Evolutionary conservation across 1,140 invertebrate species (phyloP).

Genomic region (Drosophila ogumai): DNA sequence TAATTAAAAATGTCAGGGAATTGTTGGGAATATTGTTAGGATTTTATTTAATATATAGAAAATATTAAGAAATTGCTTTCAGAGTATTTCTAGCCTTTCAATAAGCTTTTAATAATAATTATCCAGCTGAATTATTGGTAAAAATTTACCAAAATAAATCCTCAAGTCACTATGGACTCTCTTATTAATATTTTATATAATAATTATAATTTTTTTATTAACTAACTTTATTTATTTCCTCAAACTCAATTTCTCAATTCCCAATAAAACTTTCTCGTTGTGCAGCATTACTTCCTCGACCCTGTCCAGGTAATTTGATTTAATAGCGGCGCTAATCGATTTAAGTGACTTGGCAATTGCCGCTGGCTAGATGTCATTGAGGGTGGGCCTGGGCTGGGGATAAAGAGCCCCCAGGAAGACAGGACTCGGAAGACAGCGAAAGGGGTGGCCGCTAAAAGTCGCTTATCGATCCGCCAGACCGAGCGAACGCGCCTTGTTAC

Average conservation of each 20-base stretch:
- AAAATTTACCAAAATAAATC: too few species aligned
- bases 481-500: constrained; percentile 49
- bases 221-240: too few species aligned
- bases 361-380: constrained; percentile 30
- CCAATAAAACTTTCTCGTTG: background rate
- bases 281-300: background rate
- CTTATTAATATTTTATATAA: too few species aligned
- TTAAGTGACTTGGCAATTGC: constrained; percentile 50
- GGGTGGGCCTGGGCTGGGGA: background rate
- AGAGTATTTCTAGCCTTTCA: too few species aligned
- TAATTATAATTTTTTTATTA: too few species aligned
- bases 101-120: too few species aligned
- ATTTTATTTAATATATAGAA: background rate
- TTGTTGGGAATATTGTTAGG: background rate
- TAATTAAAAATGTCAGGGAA: background rate
- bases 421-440: constrained; percentile 4
- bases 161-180: too few species aligned
- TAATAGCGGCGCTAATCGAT: constrained; percentile 54
- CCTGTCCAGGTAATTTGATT: constrained; percentile 35
- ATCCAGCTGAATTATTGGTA: too few species aligned
- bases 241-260: too few species aligned
- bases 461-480: constrained; percentile 41
- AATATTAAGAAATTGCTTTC: too few species aligned
- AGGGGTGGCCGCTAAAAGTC: constrained; percentile 5
- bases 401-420: background rate